Conservation (phyloP, 2,797 vertebrate species). For the Pangasius mekongensis region DNA sequence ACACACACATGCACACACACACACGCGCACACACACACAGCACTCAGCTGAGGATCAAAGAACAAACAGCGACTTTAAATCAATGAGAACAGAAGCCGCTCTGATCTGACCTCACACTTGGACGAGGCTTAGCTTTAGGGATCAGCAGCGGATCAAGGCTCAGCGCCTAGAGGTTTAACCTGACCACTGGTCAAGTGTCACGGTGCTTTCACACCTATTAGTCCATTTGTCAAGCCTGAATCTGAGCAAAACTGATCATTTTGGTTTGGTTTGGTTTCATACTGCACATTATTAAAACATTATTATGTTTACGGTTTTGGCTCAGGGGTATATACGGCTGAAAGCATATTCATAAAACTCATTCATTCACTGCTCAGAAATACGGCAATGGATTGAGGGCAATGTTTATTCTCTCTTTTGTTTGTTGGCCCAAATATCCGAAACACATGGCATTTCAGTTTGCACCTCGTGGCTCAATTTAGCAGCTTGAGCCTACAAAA, state of each 20-base stretch:
- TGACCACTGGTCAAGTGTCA: not conserved
- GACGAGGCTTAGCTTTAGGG: slow-evolving; percentile 33
- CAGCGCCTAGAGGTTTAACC: slow-evolving; percentile 34
- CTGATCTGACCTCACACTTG: slow-evolving; percentile 54
- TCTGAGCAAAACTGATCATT: not conserved
- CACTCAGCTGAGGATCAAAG: slow-evolving; percentile 45
- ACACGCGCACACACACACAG: not conserved
- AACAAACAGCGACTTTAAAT: slow-evolving; percentile 45
- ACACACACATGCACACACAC: slow-evolving; percentile 25
- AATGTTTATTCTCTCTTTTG: not conserved
- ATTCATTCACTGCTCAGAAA: not conserved
- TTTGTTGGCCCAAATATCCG: not conserved
- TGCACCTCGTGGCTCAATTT: not conserved
- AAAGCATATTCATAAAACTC: not conserved
- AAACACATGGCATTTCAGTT: not conserved
- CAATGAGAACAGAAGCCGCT: slow-evolving; percentile 60
- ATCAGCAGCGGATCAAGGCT: slow-evolving; percentile 42
- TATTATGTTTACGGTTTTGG: not conserved
- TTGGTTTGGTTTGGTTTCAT: not conserved
- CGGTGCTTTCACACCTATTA: not conserved
- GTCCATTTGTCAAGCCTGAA: not conserved
- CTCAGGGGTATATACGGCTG: not conserved
- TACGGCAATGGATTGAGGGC: not conserved
- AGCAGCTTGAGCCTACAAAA: not conserved
- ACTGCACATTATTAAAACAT: not conserved